A percentile compares a stretch with the other conserved stretches of the same genome.
Evolutionary conservation across 2,888 invertebrate species (phyloP).

Genomic region (Endotricha flammealis): DNA sequence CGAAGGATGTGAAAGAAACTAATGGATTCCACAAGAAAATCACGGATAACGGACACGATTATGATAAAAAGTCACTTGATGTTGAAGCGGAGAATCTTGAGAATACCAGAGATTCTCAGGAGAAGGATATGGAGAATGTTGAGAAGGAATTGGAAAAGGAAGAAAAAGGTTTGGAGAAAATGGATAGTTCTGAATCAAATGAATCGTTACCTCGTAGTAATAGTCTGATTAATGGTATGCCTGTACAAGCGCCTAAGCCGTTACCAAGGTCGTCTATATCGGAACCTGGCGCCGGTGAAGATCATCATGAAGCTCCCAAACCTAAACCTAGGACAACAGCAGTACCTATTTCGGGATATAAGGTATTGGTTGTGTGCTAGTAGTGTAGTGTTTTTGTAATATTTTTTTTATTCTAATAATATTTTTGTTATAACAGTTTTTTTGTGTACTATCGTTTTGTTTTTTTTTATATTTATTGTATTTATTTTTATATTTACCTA

Average conservation of each 20-base stretch:
- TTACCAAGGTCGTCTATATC: constrained; percentile 88
- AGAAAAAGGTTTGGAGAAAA: constrained; percentile 37
- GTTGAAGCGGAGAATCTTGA: constrained; percentile 27
- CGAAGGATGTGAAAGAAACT: constrained; percentile 48
- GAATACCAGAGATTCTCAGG: constrained; percentile 32
- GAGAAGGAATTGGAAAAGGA: constrained; percentile 23
- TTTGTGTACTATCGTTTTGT: no score
- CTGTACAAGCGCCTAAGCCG: constrained; percentile 83
- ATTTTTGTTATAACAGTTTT: no score
- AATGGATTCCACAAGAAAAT: constrained; percentile 63
- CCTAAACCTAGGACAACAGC: constrained; percentile 86
- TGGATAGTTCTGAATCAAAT: constrained; percentile 52
- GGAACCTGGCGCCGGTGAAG: constrained; percentile 78
- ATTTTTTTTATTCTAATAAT: no score
- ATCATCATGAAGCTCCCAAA: constrained; percentile 60
- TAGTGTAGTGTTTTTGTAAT: constrained; percentile 17
- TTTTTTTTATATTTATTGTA: constrained; percentile 12
- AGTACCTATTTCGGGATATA: constrained; percentile 84
- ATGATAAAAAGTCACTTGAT: constrained; percentile 33
- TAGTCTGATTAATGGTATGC: constrained; percentile 60
- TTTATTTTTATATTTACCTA: no score
- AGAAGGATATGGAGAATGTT: constrained; percentile 24
- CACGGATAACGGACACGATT: constrained; percentile 51
- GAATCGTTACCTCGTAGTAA: constrained; percentile 60
- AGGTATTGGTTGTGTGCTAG: constrained; percentile 75